Evolutionary conservation across 1,140 invertebrate species (phyloP).

Genomic region (Brachionus asplanchnoidis): DNA sequence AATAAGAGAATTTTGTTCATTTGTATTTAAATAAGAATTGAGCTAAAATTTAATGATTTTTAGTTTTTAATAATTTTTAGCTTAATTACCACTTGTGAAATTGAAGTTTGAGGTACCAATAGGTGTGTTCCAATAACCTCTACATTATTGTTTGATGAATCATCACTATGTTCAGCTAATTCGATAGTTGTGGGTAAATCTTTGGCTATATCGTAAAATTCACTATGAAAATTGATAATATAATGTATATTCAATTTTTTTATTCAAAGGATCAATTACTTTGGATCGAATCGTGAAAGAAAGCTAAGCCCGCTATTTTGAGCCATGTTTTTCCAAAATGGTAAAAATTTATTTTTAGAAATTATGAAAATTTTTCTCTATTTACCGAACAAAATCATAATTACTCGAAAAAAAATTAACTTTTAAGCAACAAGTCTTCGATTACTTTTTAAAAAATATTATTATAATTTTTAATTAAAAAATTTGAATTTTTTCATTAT

Average conservation of each 20-base stretch:
- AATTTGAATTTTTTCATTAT: not conserved
- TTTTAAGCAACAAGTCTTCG: not conserved
- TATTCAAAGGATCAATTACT: not conserved
- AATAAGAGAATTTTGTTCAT: not conserved
- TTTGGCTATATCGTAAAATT: slow-evolving; percentile 24
- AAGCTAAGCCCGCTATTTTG: slow-evolving; percentile 29
- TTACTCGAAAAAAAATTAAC: not conserved
- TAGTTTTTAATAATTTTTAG: not conserved
- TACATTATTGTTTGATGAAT: not conserved
- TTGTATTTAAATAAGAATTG: not conserved
- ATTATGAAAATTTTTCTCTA: slow-evolving; percentile 26
- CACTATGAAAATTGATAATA: not conserved
- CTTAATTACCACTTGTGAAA: slow-evolving; percentile 2
- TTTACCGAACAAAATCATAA: not conserved
- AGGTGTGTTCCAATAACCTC: not conserved
- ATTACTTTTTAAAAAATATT: not conserved
- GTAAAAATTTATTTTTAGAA: not conserved
- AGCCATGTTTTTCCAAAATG: not conserved
- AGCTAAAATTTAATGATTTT: not conserved
- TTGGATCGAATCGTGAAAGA: slow-evolving; percentile 18
- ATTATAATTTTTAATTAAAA: not conserved
- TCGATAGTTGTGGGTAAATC: slow-evolving; percentile 17
- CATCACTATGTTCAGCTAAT: not conserved
- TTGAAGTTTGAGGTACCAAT: not conserved
- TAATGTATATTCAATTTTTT: not conserved